Conservation (phyloP, 2,113 vertebrate genomes). For the Spilogale gracilis region DNA sequence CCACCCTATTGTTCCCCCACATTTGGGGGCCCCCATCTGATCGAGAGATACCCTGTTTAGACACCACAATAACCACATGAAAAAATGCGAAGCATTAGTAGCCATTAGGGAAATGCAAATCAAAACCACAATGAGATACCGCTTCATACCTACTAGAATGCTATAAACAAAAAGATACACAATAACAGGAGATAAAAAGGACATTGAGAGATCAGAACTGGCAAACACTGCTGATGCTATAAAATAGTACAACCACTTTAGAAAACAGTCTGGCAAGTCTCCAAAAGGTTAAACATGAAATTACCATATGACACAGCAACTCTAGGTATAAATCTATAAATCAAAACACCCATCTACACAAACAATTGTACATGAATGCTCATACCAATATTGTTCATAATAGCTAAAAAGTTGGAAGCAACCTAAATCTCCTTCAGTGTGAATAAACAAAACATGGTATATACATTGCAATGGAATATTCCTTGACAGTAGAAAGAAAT, state of each 20-base stretch:
- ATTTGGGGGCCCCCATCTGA: background rate
- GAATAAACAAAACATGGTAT: background rate
- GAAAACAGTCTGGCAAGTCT: slow-evolving; percentile 23
- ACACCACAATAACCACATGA: background rate
- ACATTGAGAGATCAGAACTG: background rate
- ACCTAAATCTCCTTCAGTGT: background rate
- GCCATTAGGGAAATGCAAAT: slow-evolving; percentile 29
- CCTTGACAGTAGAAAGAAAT: slow-evolving; percentile 10
- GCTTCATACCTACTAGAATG: background rate
- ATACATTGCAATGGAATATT: background rate
- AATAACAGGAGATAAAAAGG: background rate
- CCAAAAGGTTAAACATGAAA: background rate
- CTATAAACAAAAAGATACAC: background rate
- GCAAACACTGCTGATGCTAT: background rate
- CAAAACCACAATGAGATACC: background rate
- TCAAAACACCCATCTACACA: background rate
- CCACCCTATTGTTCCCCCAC: background rate
- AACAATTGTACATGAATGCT: background rate
- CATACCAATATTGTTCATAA: background rate
- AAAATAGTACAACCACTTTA: background rate
- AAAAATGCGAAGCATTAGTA: background rate
- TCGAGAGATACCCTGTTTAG: background rate
- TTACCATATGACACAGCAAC: background rate
- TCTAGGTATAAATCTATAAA: slow-evolving; percentile 1
- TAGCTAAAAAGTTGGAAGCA: background rate